Evolutionary conservation across 2,888 invertebrate genomes (phyloP), one percentile per base, ranked within the genome.

Genomic region (Drosophila cognata): DNA sequence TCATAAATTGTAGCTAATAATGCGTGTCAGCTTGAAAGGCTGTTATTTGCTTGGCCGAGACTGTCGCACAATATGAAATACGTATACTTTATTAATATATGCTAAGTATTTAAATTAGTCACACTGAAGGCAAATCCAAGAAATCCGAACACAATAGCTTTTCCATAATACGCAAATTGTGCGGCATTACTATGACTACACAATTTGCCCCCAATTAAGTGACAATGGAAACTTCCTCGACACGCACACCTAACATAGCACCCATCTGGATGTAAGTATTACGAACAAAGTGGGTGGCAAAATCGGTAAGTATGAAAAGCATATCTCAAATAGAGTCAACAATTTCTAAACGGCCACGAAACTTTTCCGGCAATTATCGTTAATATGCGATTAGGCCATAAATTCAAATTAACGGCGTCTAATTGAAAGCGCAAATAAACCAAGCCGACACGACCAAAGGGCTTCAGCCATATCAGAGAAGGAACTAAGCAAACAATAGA

Each of bases 201-300:
- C 58, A 71, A 50, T 51, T 35, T 71, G 80, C 61, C 64, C 71
- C 83, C 89, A 87, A 84, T 84, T 84, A 89, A 81, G 52, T 71
- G 69, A 84, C 89, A 84, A 84, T 89, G 35, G 89, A 35, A 74
- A 61, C 73, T 77, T 67, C 66, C 66, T 64, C 61, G 66, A 60
- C 79, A 79, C 79, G 79, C 81, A 72, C 59, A 71, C 60, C 71
- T 51, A 43, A 50, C 35, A 11, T 52, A 51, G 35, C 41, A 28
- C 18, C 43, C 31, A 36, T 31, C 21, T 52, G 31, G 8, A 35
- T 46, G 29, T 11, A 28, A 55, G 13, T 48, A 33, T 13, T 25
- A n/a, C 41, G 29, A 56, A 48, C 46, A 56, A 61, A 51, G 52
- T 60, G 67, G 55, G 46, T 35, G 52, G 48, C 36, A 31, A 57